Conservation (phyloP, 2,888 invertebrate genomes). For the Gari tellinella region DNA sequence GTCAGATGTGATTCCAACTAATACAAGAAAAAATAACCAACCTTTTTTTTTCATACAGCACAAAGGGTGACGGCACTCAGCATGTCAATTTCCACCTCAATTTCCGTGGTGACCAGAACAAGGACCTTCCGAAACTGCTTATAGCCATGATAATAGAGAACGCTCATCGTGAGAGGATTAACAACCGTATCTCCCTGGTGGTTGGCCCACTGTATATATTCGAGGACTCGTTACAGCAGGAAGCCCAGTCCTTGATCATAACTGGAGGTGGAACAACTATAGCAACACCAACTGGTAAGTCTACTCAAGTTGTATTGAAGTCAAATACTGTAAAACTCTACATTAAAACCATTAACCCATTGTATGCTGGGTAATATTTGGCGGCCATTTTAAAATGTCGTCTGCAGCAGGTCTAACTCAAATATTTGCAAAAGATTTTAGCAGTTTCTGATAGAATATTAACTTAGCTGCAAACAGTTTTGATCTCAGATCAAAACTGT, state of each 20-base stretch:
- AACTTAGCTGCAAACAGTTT: too few relatives aligned
- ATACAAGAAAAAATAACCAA: background rate
- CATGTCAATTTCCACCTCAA: conserved; percentile 64
- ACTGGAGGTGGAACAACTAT: conserved; percentile 44
- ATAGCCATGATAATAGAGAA: conserved; percentile 66
- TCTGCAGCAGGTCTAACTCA: too few relatives aligned
- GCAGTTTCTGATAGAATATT: too few relatives aligned
- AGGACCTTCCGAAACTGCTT: conserved; percentile 50
- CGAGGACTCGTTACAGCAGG: conserved; percentile 61
- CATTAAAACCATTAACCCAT: too few relatives aligned
- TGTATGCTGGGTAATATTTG: too few relatives aligned
- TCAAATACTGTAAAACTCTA: background rate
- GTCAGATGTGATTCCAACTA: too few relatives aligned
- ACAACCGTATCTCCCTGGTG: conserved; percentile 58
- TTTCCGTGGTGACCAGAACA: conserved; percentile 65
- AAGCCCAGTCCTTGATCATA: conserved; percentile 38
- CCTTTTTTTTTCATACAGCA: conserved; percentile 29
- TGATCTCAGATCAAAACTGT: too few relatives aligned
- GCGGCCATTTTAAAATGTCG: too few relatives aligned
- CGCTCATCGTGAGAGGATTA: conserved; percentile 59
- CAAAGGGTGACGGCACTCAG: conserved; percentile 26
- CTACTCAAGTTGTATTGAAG: background rate
- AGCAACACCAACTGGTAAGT: conserved; percentile 44
- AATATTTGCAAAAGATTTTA: too few relatives aligned
- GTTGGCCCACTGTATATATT: conserved; percentile 63